Percentiles rank a stretch among this genome's conserved stretches.
Conservation (phyloP, 2,113 vertebrate species). For the Phalacrocorax carbo region DNA sequence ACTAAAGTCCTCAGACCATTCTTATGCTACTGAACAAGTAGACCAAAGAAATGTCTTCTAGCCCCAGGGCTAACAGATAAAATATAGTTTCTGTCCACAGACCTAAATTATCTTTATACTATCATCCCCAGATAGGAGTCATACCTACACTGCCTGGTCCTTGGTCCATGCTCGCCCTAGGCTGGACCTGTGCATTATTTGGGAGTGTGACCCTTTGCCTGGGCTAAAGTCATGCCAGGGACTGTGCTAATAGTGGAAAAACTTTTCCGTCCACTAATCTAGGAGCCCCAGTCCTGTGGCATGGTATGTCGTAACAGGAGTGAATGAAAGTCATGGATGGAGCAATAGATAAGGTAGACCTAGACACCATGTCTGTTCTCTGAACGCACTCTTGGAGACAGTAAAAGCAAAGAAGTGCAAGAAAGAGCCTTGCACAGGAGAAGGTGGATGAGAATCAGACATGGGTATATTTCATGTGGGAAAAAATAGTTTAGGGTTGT, state of each 20-base stretch:
- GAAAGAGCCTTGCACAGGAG: not conserved
- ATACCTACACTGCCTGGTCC: not conserved
- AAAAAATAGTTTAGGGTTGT: not conserved
- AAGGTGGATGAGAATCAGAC: not conserved
- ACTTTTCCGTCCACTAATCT: too few relatives aligned
- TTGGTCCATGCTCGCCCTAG: not conserved
- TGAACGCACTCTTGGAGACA: not conserved
- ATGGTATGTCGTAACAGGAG: not conserved
- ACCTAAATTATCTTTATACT: not conserved
- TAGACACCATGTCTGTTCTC: not conserved
- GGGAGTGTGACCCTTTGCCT: not conserved
- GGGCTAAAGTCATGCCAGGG: not conserved
- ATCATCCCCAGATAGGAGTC: not conserved
- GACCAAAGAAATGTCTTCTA: not conserved
- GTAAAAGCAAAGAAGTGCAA: not conserved
- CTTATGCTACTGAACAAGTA: not conserved
- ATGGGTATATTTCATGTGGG: not conserved
- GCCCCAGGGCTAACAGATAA: not conserved
- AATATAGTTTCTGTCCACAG: not conserved
- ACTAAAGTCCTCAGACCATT: not conserved
- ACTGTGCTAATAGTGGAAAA: not conserved
- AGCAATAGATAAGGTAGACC: not conserved
- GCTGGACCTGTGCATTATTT: not conserved
- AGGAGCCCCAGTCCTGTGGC: not conserved
- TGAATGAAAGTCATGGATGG: not conserved